These are phyloP conservation scores for Euphydryas editha DNA, from an alignment of 2,888 invertebrate species.

Conservation along the genomic window DNA sequence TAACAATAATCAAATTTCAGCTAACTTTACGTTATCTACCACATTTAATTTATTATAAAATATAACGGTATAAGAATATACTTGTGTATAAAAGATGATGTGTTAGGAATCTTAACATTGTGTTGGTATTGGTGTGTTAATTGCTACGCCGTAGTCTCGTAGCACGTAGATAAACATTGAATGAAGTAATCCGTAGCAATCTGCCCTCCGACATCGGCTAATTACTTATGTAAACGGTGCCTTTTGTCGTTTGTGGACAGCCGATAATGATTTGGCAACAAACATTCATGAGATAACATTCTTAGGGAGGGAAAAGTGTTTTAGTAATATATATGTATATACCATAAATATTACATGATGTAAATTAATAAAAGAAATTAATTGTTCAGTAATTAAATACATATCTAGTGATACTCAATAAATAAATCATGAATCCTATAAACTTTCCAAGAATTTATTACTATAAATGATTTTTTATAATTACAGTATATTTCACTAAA, in stretches of 20 bases:
- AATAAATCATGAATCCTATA: too few species aligned
- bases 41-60: conserved; percentile 14
- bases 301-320: not conserved
- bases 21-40: too few species aligned
- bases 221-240: conserved; percentile 79
- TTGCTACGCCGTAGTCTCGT: conserved; percentile 66
- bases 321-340: conserved; percentile 14
- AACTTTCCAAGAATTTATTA: too few species aligned
- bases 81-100: not conserved
- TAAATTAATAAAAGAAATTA: too few species aligned
- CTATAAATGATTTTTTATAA: too few species aligned
- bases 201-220: conserved; percentile 58
- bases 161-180: conserved; percentile 74
- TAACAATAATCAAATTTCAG: too few species aligned
- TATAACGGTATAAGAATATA: not conserved
- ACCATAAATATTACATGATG: not conserved
- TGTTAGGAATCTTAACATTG: conserved; percentile 2
- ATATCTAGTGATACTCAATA: too few species aligned
- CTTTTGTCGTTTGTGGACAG: conserved; percentile 61
- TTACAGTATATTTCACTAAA: too few species aligned
- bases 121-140: not conserved
- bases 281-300: conserved; percentile 38
- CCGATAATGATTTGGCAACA: conserved; percentile 53
- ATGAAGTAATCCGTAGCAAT: conserved; percentile 46
- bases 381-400: too few species aligned